Base-by-base conservation (phyloP, 2,888 invertebrate species). In the Gortyna flavago region DNA sequence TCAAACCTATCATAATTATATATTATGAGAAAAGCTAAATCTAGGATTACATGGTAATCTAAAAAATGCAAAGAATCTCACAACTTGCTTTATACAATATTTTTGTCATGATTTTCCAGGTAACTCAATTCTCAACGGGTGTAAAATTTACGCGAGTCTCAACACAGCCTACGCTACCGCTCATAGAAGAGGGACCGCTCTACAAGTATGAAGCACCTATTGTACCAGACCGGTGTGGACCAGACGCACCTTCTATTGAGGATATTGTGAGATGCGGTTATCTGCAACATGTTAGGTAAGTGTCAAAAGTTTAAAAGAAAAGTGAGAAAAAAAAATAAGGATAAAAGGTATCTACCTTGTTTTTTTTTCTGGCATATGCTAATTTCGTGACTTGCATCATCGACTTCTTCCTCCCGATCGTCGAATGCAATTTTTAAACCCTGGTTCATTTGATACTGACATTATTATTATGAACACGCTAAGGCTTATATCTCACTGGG, bases 91-190 rank as follows among this genome's bases (percentile, higher is more conserved):
- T 13, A 25, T 35, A 25, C 3, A 25, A 32, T 32, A 32, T 25
- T 25, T 29, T 71, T 32, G 3, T 9, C 51, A 54, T 57, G 9
- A 3, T 18, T 66, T 41, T 89, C 0, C 91, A 97, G 96, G 97
- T 97, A 0, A 97, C 98, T 1, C 98, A 98, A 85, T 99, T 99
- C 94, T 99, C 99, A 0, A 98, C 98, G 0, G 99, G 99, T 32
- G 98, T 99, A 11, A 98, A 98, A 93, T 98, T 99, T 93, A 97
- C 98, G 0, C 96, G 97, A 69, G 97, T 97, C 7, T 95, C 97
- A 0, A 97, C 97, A 13, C 96, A 97, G 32, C 98, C 98, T 61
- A 97, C 98, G 0, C 93, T 99, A 3, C 98, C 98, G 0, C 97
- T 98, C 85, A 95, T 97, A 8, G 98, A 98, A 72, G 98, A 98